Base-by-base conservation (phyloP, 2,888 invertebrate species). In the Odontocerum albicorne region DNA sequence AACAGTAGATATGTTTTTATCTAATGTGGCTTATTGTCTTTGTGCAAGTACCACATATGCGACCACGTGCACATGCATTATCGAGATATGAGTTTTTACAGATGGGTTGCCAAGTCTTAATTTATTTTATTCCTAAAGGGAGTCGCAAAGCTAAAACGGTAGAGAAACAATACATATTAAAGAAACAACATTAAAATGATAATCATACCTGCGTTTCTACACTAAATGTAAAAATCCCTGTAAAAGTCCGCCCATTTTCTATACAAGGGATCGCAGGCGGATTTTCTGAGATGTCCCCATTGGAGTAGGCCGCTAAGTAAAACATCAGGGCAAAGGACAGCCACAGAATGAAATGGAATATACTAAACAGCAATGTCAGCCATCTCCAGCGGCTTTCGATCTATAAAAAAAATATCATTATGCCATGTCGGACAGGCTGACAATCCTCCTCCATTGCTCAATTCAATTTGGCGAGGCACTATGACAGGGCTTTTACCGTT, bases 381-480 rank as follows among this genome's bases (percentile, higher is more conserved):
- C 82, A 86, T 6, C 86, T 76, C 91, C 90, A 91, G 68, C 84
- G 81, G 63, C 85, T 81, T 70, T 89, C 87, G 17, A 90, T 84
- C 69, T 78, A 66, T 8, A 62, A 62, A 7, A 16, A n/a, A 61
- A 62, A 38, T 35, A 22, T 20, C n/a, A n/a, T n/a, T n/a, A n/a
- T n/a, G n/a, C n/a, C n/a, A n/a, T n/a, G n/a, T 12, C 6, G 35
- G 2, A 32, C 22, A 38, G 12, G 8, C 19, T 16, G 8, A 2
- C 13, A 2, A n/a, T 16, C 2, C 3, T 20, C 31, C 10, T 42
- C 27, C 3, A 35, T 7, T 35, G 13, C 15, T 2, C 15, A n/a
- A n/a, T n/a, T n/a, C n/a, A n/a, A n/a, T n/a, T n/a, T n/a, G n/a
- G n/a, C n/a, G n/a, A n/a, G n/a, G n/a, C n/a, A n/a, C n/a, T n/a